These are phyloP conservation scores for Xyrauchen texanus DNA, from an alignment of 2,113 vertebrate species.

Conservation along the genomic window DNA sequence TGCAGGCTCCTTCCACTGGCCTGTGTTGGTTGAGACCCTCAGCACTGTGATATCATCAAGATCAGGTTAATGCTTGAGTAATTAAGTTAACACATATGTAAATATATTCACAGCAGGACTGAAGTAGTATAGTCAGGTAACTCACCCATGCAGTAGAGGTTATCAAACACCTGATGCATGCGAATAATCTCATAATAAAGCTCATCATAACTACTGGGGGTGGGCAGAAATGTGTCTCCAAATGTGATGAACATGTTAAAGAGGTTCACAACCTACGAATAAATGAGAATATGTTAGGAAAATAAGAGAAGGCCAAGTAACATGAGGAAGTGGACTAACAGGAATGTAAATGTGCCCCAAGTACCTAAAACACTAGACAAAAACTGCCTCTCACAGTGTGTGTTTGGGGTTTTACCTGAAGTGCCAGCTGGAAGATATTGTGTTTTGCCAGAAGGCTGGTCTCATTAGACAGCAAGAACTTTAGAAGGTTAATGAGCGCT, in stretches of 20 bases:
- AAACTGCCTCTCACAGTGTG: not conserved
- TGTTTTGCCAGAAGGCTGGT: conserved; percentile 90
- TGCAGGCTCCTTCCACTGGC: conserved; percentile 97
- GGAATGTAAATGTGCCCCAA: not conserved
- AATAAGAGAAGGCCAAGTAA: not conserved
- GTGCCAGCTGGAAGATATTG: conserved; percentile 94
- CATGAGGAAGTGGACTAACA: not conserved
- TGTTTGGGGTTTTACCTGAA: conserved; percentile 86
- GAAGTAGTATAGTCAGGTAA: not conserved
- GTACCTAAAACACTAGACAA: not conserved
- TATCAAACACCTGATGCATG: conserved; percentile 99
- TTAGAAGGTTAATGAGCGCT: conserved; percentile 97
- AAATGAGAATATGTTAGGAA: not conserved
- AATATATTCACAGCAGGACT: not conserved
- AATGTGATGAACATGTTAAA: conserved; percentile 99
- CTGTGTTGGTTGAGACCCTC: conserved; percentile 92
- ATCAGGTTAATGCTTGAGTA: not conserved
- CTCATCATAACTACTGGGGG: conserved; percentile 98
- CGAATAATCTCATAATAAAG: conserved; percentile 97
- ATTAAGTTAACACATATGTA: not conserved
- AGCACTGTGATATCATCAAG: conserved; percentile 74
- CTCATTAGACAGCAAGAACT: conserved; percentile 98
- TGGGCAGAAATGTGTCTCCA: conserved; percentile 96
- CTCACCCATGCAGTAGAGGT: conserved; percentile 98
- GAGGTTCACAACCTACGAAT: conserved; percentile 87